Percentiles rank a stretch among this genome's conserved stretches.
Conservation (phyloP, 2,113 vertebrate species). For the Climacteris rufus region DNA sequence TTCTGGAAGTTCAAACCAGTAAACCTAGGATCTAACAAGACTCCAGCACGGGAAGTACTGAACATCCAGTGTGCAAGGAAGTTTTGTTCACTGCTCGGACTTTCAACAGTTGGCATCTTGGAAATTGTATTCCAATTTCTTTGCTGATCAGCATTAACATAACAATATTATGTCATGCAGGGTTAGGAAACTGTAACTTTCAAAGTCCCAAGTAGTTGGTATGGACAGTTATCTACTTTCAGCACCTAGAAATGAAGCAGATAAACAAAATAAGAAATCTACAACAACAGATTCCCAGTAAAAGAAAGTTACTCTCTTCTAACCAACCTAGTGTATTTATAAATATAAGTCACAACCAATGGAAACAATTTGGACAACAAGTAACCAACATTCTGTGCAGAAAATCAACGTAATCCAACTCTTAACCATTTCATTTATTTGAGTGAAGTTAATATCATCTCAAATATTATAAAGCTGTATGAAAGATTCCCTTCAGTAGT, state of each 20-base stretch:
- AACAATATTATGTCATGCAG: accelerated
- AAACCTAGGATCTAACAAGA: slow-evolving; percentile 76
- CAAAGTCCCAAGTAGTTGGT: neutral
- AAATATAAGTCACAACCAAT: neutral
- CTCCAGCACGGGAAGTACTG: slow-evolving; percentile 78
- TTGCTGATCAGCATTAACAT: neutral
- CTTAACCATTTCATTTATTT: neutral
- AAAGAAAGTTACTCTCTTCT: neutral
- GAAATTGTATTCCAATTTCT: slow-evolving; percentile 8
- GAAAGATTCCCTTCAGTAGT: neutral
- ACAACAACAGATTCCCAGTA: neutral
- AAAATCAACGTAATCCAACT: neutral
- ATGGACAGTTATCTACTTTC: neutral
- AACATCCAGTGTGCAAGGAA: slow-evolving; percentile 81
- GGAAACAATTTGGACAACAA: neutral
- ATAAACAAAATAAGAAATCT: neutral
- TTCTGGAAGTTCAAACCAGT: slow-evolving; percentile 60
- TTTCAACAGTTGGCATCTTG: slow-evolving; percentile 81
- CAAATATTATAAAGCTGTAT: neutral
- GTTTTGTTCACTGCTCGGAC: slow-evolving; percentile 67
- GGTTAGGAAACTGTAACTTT: neutral
- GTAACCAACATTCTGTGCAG: neutral
- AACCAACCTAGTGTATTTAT: neutral
- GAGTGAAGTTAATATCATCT: neutral
- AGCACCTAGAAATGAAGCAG: slow-evolving; percentile 48